Evolutionary conservation across 2,113 vertebrate genomes (phyloP).

Genomic region (Tragelaphus scriptus): DNA sequence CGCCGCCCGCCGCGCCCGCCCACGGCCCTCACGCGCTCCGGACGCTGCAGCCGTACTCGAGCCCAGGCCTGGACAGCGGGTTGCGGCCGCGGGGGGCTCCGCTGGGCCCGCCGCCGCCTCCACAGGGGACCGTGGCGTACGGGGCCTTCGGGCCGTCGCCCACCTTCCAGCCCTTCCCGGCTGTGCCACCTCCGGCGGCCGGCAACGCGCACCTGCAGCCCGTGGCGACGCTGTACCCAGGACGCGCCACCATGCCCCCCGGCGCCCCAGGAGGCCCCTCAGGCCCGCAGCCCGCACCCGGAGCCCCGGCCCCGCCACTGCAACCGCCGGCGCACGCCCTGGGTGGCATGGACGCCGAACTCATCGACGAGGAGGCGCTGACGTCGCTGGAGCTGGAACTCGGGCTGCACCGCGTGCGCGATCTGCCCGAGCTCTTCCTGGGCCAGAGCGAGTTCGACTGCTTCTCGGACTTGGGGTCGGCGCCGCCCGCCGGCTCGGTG

Average conservation of each 20-base stretch:
- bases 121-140: constrained; percentile 84
- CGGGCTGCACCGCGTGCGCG: constrained; percentile 95
- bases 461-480: constrained; percentile 96
- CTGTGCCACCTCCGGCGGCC: constrained; percentile 91
- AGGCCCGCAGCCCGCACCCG: constrained; percentile 83
- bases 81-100: constrained; percentile 77
- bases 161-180: constrained; percentile 88
- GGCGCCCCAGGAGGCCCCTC: constrained; percentile 81
- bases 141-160: constrained; percentile 85
- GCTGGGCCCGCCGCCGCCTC: constrained; percentile 78
- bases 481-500: constrained; percentile 95
- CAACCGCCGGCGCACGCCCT: constrained; percentile 83
- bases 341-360: constrained; percentile 93
- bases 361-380: constrained; percentile 97
- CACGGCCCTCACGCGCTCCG: constrained; percentile 84
- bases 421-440: constrained; percentile 96
- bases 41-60: constrained; percentile 85
- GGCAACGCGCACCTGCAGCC: constrained; percentile 96
- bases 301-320: constrained; percentile 77
- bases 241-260: constrained; percentile 83
- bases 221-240: constrained; percentile 92
- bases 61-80: constrained; percentile 84
- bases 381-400: constrained; percentile 95
- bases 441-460: constrained; percentile 99
- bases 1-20: constrained; percentile 87